phyloP scores from a whole-genome alignment of 2,888 invertebrate genomes.

The Beris chalybata region DNA sequence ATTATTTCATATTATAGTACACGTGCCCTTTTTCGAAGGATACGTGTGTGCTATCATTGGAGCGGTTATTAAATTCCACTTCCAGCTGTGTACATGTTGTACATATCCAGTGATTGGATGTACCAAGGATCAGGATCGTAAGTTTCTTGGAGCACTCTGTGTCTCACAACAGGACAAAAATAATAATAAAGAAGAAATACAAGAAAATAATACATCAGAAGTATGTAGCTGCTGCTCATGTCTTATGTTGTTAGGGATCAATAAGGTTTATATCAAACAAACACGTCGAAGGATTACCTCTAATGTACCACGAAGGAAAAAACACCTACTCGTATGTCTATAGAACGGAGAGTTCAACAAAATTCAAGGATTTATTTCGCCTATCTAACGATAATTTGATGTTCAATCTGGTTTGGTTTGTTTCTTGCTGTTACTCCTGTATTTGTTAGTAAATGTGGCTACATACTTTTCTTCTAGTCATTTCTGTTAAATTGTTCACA shows the following conservation, averaged over 20 bases:
- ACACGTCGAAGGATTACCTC: conserved; percentile 30
- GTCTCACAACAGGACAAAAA: background rate
- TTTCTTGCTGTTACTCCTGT: too few relatives aligned
- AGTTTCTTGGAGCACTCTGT: too few relatives aligned
- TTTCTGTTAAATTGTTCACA: too few relatives aligned
- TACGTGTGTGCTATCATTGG: conserved; percentile 10
- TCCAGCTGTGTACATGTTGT: conserved; percentile 6
- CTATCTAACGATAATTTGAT: too few relatives aligned
- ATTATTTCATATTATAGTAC: background rate
- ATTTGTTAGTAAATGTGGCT: too few relatives aligned
- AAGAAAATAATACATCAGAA: background rate
- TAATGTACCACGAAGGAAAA: background rate
- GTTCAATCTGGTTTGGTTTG: too few relatives aligned
- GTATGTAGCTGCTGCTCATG: background rate
- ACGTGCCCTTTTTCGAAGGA: background rate
- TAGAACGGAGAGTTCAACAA: too few relatives aligned
- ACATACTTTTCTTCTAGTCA: too few relatives aligned
- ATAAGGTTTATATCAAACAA: conserved; percentile 26
- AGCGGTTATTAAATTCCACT: conserved; percentile 22
- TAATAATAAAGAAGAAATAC: background rate
- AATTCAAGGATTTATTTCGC: too few relatives aligned
- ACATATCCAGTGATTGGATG: background rate
- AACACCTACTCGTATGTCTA: too few relatives aligned
- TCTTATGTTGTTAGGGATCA: conserved; percentile 29
- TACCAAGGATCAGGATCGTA: too few relatives aligned